Evolutionary conservation across 2,113 vertebrate genomes (phyloP).

Genomic region (Melospiza melodia): DNA sequence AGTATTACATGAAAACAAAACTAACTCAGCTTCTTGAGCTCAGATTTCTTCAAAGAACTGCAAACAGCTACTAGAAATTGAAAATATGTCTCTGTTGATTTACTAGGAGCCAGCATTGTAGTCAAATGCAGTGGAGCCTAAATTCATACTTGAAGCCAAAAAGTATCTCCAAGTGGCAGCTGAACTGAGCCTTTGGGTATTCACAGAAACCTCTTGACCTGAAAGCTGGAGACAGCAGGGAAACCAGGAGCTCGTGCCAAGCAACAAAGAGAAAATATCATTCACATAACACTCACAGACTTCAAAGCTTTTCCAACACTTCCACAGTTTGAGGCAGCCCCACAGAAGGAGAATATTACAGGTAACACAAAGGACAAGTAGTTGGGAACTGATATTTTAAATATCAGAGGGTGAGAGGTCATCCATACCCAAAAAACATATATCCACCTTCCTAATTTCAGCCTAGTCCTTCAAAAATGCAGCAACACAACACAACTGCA

Average conservation of each 20-base stretch:
- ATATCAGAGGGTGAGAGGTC: accelerated
- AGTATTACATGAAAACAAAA: background rate
- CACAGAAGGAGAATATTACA: background rate
- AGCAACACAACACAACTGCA: background rate
- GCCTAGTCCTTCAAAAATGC: background rate
- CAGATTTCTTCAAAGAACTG: background rate
- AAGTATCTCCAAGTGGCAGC: background rate
- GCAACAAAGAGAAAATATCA: background rate
- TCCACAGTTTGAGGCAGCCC: background rate
- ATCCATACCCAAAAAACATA: background rate
- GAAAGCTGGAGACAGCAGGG: background rate
- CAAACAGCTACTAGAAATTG: background rate
- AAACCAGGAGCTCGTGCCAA: background rate
- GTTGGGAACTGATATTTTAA: background rate
- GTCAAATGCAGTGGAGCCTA: background rate
- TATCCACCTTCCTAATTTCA: background rate
- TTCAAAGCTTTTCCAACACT: background rate
- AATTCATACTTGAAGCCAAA: conserved; percentile 12
- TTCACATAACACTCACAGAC: accelerated
- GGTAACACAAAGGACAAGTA: background rate
- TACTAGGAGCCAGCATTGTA: background rate
- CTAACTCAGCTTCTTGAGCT: background rate
- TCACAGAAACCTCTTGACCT: background rate
- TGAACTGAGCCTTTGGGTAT: background rate
- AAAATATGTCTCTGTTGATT: background rate